A percentile compares a stretch with the other conserved stretches of the same genome.
Conservation (phyloP, 2,797 vertebrate genomes). For the Euphonia xanthogaster region DNA sequence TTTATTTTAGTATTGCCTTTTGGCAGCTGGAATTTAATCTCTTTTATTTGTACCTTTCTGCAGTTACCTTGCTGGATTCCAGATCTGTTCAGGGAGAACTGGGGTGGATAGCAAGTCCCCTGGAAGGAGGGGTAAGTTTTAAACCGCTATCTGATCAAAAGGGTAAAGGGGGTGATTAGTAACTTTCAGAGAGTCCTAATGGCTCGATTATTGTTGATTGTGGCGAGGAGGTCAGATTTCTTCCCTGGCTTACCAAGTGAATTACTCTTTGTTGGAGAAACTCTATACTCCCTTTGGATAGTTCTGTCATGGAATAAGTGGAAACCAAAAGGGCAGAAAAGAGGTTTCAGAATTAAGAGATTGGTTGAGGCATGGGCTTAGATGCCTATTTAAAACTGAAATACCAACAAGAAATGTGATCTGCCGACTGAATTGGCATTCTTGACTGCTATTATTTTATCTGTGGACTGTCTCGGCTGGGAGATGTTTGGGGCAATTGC, state of each 20-base stretch:
- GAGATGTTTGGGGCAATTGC: conserved; percentile 53
- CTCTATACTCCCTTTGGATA: conserved; percentile 83
- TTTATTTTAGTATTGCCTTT: conserved; percentile 45
- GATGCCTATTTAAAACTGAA: conserved; percentile 69
- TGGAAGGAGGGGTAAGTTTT: conserved; percentile 97
- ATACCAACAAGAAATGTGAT: conserved; percentile 70
- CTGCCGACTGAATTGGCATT: conserved; percentile 52
- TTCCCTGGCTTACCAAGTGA: conserved; percentile 81
- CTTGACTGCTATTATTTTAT: conserved; percentile 62
- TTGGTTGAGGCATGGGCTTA: conserved; percentile 33
- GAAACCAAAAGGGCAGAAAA: conserved; percentile 74
- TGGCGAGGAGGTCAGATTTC: conserved; percentile 86
- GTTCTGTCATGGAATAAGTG: conserved; percentile 66
- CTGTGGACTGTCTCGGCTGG: conserved; percentile 34
- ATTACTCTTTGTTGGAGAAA: conserved; percentile 93
- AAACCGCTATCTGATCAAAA: conserved; percentile 67
- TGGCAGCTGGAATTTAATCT: conserved; percentile 68
- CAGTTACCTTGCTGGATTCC: conserved; percentile 98
- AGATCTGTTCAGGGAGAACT: conserved; percentile 97
- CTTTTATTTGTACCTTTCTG: conserved; percentile 69
- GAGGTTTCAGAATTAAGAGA: conserved; percentile 62
- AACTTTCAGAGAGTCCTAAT: conserved; percentile 73
- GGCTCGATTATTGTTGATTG: conserved; percentile 81
- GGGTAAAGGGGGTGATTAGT: conserved; percentile 74
- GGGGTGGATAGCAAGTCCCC: conserved; percentile 96